phyloP scores from a whole-genome alignment of 1,140 invertebrate genomes.

The Phymorhynchus buccinoides region DNA sequence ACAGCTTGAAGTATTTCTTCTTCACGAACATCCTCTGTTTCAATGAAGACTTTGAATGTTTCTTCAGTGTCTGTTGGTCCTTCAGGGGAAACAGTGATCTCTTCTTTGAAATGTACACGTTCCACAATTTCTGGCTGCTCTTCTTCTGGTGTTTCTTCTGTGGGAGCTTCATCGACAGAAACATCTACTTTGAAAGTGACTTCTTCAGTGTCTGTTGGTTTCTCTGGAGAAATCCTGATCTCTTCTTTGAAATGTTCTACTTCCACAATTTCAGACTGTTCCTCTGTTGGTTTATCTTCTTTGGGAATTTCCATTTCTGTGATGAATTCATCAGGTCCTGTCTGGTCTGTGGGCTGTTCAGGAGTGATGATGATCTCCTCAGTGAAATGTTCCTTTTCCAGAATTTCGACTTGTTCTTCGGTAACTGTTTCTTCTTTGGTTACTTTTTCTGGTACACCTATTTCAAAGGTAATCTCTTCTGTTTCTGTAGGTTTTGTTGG shows the following conservation, averaged over 20 bases:
- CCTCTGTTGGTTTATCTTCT: slow-evolving; percentile 47
- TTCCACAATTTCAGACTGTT: slow-evolving; percentile 39
- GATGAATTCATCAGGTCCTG: slow-evolving; percentile 18
- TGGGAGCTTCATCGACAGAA: too few species aligned
- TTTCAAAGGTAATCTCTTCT: slow-evolving; percentile 32
- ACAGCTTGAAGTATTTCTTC: too few species aligned
- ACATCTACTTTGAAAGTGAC: background rate
- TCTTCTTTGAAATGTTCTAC: slow-evolving; percentile 38
- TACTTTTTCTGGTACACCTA: slow-evolving; percentile 18
- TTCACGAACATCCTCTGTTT: too few species aligned
- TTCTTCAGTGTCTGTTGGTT: background rate
- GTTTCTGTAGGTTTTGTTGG: slow-evolving; percentile 38
- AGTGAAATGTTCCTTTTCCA: slow-evolving; percentile 44
- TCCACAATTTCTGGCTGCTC: too few species aligned
- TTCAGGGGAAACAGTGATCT: too few species aligned
- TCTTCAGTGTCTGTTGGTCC: too few species aligned
- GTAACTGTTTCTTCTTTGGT: slow-evolving; percentile 34
- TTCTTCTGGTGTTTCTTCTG: too few species aligned
- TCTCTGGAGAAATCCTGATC: slow-evolving; percentile 26
- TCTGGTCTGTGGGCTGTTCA: slow-evolving; percentile 33
- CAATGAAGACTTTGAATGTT: too few species aligned
- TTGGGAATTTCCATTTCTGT: slow-evolving; percentile 40
- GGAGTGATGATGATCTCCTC: slow-evolving; percentile 39
- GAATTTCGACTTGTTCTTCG: slow-evolving; percentile 35
- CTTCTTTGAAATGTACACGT: too few species aligned